These are phyloP conservation scores for Dusona sp. DNA, from an alignment of 2,888 invertebrate genomes.

Conservation along the genomic window DNA sequence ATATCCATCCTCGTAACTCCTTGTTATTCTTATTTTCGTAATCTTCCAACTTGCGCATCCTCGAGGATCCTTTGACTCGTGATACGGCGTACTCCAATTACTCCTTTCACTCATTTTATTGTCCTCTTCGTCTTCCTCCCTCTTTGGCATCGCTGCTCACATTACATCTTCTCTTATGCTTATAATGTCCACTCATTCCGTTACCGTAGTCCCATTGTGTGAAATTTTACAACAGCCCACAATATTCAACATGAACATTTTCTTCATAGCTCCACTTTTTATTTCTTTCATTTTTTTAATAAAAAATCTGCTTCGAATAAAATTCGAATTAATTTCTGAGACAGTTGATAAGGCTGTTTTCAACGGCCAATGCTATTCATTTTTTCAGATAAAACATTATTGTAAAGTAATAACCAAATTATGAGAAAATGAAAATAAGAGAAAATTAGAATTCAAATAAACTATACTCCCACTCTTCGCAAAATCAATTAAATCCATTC, in stretches of 20 bases:
- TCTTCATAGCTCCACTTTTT: not conserved
- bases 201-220: not conserved
- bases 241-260: not conserved
- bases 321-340: not conserved
- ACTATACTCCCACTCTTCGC: not conserved
- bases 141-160: conserved; percentile 3
- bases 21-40: conserved; percentile 41
- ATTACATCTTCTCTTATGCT: not conserved
- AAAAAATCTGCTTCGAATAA: not conserved
- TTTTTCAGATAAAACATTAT: not conserved
- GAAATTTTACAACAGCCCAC: not conserved
- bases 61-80: conserved; percentile 21
- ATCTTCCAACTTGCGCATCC: conserved; percentile 1
- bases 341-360: not conserved
- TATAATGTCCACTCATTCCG: conserved; percentile 7
- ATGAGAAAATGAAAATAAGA: not conserved
- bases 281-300: not conserved
- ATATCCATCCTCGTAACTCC: conserved; percentile 76
- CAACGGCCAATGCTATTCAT: not conserved
- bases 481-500: not conserved
- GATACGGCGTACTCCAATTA: not conserved
- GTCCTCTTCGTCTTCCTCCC: not conserved
- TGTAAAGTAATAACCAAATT: not conserved
- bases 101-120: not conserved
- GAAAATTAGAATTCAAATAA: not conserved